These are phyloP conservation scores for Indri indri DNA, from an alignment of 2,113 vertebrate species.

Conservation along the genomic window DNA sequence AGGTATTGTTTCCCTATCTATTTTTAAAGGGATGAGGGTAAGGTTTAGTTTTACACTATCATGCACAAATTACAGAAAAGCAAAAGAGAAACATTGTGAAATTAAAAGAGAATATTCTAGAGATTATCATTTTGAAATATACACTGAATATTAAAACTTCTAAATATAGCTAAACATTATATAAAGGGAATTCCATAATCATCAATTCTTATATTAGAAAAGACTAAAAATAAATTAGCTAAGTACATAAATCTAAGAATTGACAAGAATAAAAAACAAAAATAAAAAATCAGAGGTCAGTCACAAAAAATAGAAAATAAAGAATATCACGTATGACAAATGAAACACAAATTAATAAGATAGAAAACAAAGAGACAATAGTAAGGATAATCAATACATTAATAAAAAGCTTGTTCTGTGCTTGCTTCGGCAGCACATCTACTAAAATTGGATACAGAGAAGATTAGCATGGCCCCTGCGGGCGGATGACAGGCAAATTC, in stretches of 20 bases:
- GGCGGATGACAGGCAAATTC: too few relatives aligned
- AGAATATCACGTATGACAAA: neutral
- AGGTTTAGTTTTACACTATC: neutral
- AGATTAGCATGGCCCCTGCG: too few relatives aligned
- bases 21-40: neutral
- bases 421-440: too few relatives aligned
- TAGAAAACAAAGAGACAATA: neutral
- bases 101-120: neutral
- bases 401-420: neutral
- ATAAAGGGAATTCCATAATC: neutral
- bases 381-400: neutral
- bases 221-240: neutral
- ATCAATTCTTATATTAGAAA: neutral
- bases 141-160: neutral
- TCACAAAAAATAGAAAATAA: neutral
- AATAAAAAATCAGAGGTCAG: neutral
- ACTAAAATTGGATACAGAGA: too few relatives aligned
- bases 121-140: neutral
- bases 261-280: neutral
- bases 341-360: neutral
- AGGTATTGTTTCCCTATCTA: neutral
- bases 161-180: neutral
- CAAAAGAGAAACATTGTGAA: neutral
- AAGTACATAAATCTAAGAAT: neutral
- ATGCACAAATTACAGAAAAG: neutral